Conservation (phyloP, 2,797 vertebrate species). For the Allobates femoralis region DNA sequence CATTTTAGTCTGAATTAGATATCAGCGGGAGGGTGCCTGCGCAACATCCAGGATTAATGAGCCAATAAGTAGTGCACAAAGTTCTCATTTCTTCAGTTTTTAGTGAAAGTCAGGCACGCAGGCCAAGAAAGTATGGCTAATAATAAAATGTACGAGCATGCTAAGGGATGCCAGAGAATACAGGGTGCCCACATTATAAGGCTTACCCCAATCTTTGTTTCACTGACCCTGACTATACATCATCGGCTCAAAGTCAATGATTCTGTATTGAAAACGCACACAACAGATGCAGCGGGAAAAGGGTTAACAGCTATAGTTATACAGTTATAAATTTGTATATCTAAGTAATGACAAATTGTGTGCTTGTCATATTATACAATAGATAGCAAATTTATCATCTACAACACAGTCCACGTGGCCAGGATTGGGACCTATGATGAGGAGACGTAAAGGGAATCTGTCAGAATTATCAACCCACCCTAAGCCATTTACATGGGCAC, state of each 20-base stretch:
- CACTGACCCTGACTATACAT: too few species aligned
- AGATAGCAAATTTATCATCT: too few species aligned
- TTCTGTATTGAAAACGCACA: neutral
- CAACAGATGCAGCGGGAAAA: neutral
- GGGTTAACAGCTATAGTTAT: neutral
- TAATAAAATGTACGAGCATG: neutral
- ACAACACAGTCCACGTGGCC: too few species aligned
- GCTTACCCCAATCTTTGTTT: too few species aligned
- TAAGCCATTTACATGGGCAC: too few species aligned
- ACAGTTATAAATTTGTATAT: neutral
- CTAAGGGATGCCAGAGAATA: neutral
- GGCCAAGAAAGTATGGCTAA: neutral
- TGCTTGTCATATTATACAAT: too few species aligned
- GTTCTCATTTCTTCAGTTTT: neutral
- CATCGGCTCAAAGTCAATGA: neutral
- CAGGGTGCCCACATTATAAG: neutral
- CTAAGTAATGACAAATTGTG: too few species aligned
- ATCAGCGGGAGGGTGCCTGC: constrained; percentile 28
- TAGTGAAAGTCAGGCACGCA: neutral
- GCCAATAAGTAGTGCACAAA: constrained; percentile 40
- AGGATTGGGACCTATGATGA: too few species aligned
- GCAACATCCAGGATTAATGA: constrained; percentile 47
- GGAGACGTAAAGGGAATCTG: too few species aligned
- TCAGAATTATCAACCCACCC: too few species aligned
- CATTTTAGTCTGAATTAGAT: constrained; percentile 35